Conservation (phyloP, 2,888 invertebrate species). For the Cephus pulcher region DNA sequence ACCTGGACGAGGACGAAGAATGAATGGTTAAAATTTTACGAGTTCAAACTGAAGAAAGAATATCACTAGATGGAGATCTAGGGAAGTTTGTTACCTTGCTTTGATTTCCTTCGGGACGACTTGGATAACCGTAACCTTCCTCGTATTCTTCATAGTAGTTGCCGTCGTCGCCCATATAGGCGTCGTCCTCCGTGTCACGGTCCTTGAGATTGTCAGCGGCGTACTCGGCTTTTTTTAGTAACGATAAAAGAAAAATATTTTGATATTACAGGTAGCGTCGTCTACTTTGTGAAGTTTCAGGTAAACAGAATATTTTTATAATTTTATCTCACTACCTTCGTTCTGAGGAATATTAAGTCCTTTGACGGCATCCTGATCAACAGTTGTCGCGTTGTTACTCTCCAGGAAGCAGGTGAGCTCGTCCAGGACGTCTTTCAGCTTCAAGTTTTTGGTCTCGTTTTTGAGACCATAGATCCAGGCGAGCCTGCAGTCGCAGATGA, state of each 20-base stretch:
- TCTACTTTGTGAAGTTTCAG: too few species aligned
- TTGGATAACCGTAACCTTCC: too few species aligned
- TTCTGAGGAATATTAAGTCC: conserved; percentile 53
- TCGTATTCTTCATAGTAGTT: conserved; percentile 42
- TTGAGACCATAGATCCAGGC: conserved; percentile 82
- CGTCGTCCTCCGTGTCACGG: conserved; percentile 27
- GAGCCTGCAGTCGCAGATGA: conserved; percentile 85
- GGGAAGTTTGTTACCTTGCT: too few species aligned
- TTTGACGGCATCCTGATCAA: conserved; percentile 48
- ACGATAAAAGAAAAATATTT: too few species aligned
- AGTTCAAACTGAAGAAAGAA: too few species aligned
- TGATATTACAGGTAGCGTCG: too few species aligned
- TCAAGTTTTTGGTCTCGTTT: conserved; percentile 80
- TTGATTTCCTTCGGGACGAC: too few species aligned
- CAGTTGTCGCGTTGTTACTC: conserved; percentile 52
- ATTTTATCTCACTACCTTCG: conserved; percentile 40
- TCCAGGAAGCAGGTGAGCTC: conserved; percentile 79
- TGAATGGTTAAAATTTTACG: too few species aligned
- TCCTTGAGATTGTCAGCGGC: conserved; percentile 36
- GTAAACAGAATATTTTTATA: too few species aligned
- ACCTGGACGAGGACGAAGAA: conserved; percentile 34
- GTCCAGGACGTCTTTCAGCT: conserved; percentile 77
- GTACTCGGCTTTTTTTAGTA: conserved; percentile 42
- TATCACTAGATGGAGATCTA: too few species aligned
- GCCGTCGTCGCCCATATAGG: conserved; percentile 38